Evolutionary conservation across 2,888 invertebrate species (phyloP).

Genomic region (Tachina lurida): DNA sequence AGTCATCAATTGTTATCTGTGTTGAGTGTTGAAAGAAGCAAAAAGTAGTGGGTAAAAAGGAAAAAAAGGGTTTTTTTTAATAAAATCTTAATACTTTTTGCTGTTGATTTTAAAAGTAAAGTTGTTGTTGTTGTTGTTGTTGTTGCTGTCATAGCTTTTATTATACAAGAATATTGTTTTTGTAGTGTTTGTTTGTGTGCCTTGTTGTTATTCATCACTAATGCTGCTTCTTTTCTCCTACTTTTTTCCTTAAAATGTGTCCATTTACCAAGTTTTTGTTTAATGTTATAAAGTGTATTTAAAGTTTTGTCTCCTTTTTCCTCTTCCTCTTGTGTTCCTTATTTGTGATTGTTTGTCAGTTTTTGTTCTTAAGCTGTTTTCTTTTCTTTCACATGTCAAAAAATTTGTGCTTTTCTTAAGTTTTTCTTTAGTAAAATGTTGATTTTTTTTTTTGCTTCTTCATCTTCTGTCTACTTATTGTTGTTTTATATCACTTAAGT

Average conservation of each 20-base stretch:
- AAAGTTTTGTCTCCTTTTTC: conserved; percentile 53
- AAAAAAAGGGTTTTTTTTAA: conserved; percentile 20
- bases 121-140: conserved; percentile 7
- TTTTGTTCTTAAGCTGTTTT: conserved; percentile 58
- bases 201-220: conserved; percentile 21
- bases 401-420: conserved; percentile 51
- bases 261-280: conserved; percentile 57
- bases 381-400: conserved; percentile 64
- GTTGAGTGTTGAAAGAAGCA: conserved; percentile 4
- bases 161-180: conserved; percentile 29
- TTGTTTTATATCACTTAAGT: conserved; percentile 60
- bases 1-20: conserved; percentile 65
- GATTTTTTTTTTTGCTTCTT: conserved; percentile 3
- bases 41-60: background rate
- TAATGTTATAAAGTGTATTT: conserved; percentile 61
- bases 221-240: conserved; percentile 1
- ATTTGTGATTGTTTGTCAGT: conserved; percentile 26
- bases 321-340: background rate
- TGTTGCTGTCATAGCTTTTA: conserved; percentile 7
- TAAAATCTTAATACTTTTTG: conserved; percentile 9
- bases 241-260: conserved; percentile 31
- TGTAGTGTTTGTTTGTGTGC: conserved; percentile 12
- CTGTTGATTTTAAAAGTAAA: conserved; percentile 50
- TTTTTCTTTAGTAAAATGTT: conserved; percentile 33
- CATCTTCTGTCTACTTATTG: background rate